Percentiles rank a stretch among this genome's conserved stretches.
Conservation (phyloP, 2,797 vertebrate genomes). For the Typhlichthys eigenmanni region DNA sequence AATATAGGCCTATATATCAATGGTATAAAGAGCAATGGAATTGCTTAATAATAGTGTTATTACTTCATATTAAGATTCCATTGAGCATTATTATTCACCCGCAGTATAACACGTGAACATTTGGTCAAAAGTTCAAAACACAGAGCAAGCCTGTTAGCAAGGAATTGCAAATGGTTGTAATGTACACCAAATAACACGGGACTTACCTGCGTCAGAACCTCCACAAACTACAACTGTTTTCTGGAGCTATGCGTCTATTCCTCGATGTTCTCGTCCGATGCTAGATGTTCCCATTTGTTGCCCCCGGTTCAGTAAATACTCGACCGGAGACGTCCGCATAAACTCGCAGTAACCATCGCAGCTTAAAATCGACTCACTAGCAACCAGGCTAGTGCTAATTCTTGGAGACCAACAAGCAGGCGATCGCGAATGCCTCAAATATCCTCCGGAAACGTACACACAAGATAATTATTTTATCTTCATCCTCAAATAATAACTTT, state of each 20-base stretch:
- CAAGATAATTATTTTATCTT: conserved; percentile 53
- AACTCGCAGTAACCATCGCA: conserved; percentile 72
- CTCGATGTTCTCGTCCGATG: conserved; percentile 73
- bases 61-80: neutral
- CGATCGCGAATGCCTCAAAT: conserved; percentile 67
- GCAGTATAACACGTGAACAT: neutral
- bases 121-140: neutral
- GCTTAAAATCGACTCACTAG: conserved; percentile 57
- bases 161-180: conserved; percentile 58
- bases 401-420: conserved; percentile 61
- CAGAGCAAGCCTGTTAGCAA: conserved; percentile 6
- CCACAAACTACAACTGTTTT: conserved; percentile 42
- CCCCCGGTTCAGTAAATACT: conserved; percentile 67
- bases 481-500: conserved; percentile 43
- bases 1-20: no score
- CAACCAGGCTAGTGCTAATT: conserved; percentile 67
- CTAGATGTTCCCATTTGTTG: conserved; percentile 83
- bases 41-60: no score
- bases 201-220: conserved; percentile 72
- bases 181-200: conserved; percentile 18
- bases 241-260: conserved; percentile 61
- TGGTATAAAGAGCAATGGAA: no score
- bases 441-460: conserved; percentile 60
- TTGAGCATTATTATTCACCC: neutral
- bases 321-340: conserved; percentile 76